Percentiles rank a stretch among this genome's conserved stretches.
These are phyloP conservation scores for Crocuta crocuta DNA, from an alignment of 2,113 vertebrate genomes.

Conservation along the genomic window DNA sequence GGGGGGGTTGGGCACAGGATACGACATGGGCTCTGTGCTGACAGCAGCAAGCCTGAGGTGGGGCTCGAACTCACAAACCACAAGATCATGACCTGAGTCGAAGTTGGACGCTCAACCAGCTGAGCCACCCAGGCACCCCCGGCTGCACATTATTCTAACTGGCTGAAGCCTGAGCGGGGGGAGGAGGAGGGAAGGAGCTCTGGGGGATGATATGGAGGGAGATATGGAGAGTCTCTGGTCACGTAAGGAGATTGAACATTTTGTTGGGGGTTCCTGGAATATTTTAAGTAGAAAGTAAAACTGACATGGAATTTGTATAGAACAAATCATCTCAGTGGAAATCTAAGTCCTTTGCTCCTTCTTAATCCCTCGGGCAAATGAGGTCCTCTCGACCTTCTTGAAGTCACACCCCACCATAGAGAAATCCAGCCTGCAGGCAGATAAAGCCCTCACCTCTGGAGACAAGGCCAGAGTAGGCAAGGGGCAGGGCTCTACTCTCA, in stretches of 20 bases:
- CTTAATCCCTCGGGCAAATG: background rate
- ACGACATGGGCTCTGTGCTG: no score
- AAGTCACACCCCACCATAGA: background rate
- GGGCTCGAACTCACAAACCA: no score
- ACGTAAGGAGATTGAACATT: no score
- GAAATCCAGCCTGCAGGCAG: conserved; percentile 14
- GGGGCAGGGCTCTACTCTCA: background rate
- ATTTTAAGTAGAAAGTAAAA: background rate
- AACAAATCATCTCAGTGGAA: background rate
- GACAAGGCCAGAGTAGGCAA: background rate
- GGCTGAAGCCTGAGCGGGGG: no score
- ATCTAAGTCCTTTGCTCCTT: background rate
- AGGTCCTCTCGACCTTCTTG: background rate
- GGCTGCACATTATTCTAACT: background rate
- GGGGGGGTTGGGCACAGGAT: no score
- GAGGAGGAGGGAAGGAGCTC: background rate
- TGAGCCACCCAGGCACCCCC: no score
- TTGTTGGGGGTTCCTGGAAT: background rate
- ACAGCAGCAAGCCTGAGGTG: no score
- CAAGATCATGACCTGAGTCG: no score
- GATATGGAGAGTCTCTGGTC: background rate
- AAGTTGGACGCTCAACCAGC: no score
- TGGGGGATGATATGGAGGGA: background rate
- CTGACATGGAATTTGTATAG: background rate
- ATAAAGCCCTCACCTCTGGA: background rate